Evolutionary conservation across 2,797 vertebrate genomes (phyloP).

Genomic region (Cyprinella venusta): DNA sequence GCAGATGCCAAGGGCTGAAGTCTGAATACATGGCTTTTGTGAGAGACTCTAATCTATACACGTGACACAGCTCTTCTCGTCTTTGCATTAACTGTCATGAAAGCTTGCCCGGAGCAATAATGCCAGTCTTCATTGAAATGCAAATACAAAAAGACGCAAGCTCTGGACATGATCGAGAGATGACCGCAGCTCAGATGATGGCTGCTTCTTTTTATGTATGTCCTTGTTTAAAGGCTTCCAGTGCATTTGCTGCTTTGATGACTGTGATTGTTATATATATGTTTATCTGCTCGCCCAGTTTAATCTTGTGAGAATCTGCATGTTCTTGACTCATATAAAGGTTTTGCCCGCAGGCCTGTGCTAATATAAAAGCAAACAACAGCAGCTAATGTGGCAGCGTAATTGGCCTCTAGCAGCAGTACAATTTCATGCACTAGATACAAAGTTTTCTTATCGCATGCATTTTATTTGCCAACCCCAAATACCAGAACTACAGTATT

Average conservation of each 20-base stretch:
- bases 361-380: slow-evolving; percentile 61
- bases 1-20: slow-evolving; percentile 22
- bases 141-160: slow-evolving; percentile 34
- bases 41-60: slow-evolving; percentile 20
- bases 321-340: slow-evolving; percentile 69
- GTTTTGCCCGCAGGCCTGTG: slow-evolving; percentile 65
- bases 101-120: slow-evolving; percentile 25
- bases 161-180: slow-evolving; percentile 23
- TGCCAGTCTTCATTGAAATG: slow-evolving; percentile 42
- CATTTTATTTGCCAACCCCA: slow-evolving; percentile 1
- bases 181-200: slow-evolving; percentile 14
- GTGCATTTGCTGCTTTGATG: slow-evolving; percentile 65
- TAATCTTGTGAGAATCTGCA: slow-evolving; percentile 71
- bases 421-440: slow-evolving; percentile 73
- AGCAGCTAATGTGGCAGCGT: slow-evolving; percentile 48
- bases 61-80: slow-evolving; percentile 41
- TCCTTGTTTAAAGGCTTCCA: slow-evolving; percentile 78
- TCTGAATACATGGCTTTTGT: slow-evolving; percentile 32
- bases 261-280: slow-evolving; percentile 71
- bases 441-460: slow-evolving; percentile 47
- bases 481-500: neutral
- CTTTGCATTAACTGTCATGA: slow-evolving; percentile 31
- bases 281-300: slow-evolving; percentile 69
- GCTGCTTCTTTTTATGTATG: slow-evolving; percentile 59
- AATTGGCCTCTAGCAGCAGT: slow-evolving; percentile 67